These are phyloP conservation scores for Nomada flava DNA, from an alignment of 2,888 invertebrate species.

Conservation along the genomic window DNA sequence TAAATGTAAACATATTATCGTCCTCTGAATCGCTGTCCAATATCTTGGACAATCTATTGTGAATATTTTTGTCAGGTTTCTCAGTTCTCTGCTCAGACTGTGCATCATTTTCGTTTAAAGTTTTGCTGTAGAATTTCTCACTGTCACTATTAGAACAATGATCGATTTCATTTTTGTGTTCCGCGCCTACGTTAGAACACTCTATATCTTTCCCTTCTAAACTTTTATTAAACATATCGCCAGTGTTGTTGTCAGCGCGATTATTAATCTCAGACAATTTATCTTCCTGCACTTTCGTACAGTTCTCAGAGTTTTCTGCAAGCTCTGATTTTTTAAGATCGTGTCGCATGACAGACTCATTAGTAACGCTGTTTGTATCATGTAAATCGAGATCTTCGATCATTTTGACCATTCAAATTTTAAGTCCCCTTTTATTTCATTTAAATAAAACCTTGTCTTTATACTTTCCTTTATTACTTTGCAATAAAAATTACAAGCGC, in stretches of 20 bases:
- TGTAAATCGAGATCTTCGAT: neutral
- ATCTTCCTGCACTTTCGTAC: neutral
- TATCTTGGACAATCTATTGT: constrained; percentile 12
- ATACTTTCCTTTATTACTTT: neutral
- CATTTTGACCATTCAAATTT: constrained; percentile 6
- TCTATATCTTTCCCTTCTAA: neutral
- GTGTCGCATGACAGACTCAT: neutral
- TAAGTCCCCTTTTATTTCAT: neutral
- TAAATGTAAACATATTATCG: constrained; percentile 15
- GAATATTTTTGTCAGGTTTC: neutral
- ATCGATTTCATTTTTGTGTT: neutral
- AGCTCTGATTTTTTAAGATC: neutral
- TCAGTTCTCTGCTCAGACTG: neutral
- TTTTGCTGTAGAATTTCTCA: neutral
- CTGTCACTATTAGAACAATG: neutral
- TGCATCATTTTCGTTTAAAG: neutral
- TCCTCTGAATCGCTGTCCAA: constrained; percentile 44
- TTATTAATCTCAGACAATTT: neutral
- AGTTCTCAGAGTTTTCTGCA: neutral
- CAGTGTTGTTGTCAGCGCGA: neutral
- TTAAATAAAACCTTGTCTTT: neutral
- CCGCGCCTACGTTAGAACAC: neutral
- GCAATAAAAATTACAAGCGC: neutral
- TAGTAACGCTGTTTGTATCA: neutral
- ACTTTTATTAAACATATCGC: neutral